Conservation (phyloP, 2,797 vertebrate genomes). For the Microctenopoma stevenorrisi region DNA sequence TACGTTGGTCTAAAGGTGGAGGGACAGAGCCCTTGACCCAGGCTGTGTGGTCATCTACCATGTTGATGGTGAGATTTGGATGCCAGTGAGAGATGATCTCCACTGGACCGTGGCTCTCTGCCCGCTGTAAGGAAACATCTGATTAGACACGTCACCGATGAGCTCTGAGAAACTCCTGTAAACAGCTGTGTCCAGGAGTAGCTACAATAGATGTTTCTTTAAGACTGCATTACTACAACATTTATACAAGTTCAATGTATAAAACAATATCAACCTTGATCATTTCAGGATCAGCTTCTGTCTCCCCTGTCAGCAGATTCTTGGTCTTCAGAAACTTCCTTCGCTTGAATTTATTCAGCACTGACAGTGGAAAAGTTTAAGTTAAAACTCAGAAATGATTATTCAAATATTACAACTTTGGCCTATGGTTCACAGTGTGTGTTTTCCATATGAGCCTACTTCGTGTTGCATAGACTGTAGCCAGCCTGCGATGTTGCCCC, state of each 20-base stretch:
- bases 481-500: conserved; percentile 90
- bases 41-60: conserved; percentile 97
- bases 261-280: conserved; percentile 66
- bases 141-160: neutral
- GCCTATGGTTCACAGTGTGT: neutral
- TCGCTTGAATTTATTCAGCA: conserved; percentile 97
- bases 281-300: conserved; percentile 89
- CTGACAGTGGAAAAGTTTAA: conserved; percentile 71
- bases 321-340: conserved; percentile 95
- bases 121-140: conserved; percentile 82
- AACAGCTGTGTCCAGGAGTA: neutral
- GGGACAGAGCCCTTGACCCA: conserved; percentile 97
- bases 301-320: conserved; percentile 95
- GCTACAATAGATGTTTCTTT: neutral
- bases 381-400: neutral
- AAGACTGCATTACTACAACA: neutral
- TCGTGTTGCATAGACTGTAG: conserved; percentile 90
- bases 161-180: neutral
- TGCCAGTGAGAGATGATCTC: conserved; percentile 99
- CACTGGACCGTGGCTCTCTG: conserved; percentile 94
- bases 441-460: conserved; percentile 81
- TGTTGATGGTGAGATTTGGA: conserved; percentile 97
- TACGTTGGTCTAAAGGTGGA: conserved; percentile 94
- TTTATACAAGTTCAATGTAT: neutral
- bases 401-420: neutral